Conservation (phyloP, 2,113 vertebrate species). For the Chrysochloris asiatica region DNA sequence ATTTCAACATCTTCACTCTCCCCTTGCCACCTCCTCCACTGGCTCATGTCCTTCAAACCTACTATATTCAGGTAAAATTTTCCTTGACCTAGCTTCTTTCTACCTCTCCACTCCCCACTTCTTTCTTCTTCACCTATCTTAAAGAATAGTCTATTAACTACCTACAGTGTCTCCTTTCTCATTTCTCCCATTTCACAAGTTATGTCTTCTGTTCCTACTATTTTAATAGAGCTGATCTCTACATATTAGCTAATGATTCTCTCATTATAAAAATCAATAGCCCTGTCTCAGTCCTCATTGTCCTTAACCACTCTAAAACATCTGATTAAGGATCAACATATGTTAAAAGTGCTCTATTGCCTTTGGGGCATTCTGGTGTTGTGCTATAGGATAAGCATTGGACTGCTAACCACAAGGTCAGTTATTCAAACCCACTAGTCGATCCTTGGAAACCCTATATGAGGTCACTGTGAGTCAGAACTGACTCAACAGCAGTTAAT, state of each 20-base stretch:
- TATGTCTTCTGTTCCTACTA: neutral
- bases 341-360: too few species aligned
- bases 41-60: neutral
- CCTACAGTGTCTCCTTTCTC: neutral
- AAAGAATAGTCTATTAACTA: neutral
- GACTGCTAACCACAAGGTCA: too few species aligned
- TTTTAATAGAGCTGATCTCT: neutral
- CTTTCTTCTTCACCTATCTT: neutral
- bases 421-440: too few species aligned
- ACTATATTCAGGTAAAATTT: neutral
- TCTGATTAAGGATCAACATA: too few species aligned
- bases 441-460: too few species aligned
- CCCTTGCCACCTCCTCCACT: neutral
- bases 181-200: neutral
- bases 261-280: neutral
- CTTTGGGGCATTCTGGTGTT: too few species aligned
- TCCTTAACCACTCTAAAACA: neutral
- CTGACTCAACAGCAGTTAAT: too few species aligned
- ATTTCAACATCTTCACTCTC: neutral
- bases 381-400: too few species aligned
- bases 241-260: neutral
- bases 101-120: neutral
- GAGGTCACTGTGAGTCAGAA: too few species aligned
- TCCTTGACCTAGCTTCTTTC: neutral
- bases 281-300: neutral